Evolutionary conservation across 1,140 invertebrate genomes (phyloP).

Genomic region (Papilio machaon): DNA sequence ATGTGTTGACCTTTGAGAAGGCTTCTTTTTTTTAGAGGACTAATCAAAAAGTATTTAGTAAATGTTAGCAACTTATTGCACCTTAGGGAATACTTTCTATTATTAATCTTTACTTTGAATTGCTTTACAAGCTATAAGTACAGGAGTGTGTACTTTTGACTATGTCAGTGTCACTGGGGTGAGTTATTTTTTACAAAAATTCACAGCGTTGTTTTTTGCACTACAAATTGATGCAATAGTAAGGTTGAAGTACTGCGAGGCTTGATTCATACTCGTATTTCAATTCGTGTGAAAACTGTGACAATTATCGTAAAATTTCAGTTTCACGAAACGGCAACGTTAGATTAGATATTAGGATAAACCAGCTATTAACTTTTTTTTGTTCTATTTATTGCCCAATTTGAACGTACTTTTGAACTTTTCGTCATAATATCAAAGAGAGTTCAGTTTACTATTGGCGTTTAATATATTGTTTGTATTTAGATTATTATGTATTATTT

Average conservation of each 20-base stretch:
- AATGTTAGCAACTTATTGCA: too few species aligned
- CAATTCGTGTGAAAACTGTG: conserved; percentile 17
- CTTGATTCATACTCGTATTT: conserved; percentile 28
- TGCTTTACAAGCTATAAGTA: too few species aligned
- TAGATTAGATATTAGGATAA: too few species aligned
- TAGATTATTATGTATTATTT: too few species aligned
- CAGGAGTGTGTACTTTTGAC: too few species aligned
- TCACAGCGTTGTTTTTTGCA: background rate
- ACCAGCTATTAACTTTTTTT: background rate
- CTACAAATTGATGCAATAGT: background rate
- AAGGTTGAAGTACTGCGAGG: conserved; percentile 1
- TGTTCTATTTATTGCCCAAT: background rate
- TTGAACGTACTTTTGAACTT: background rate
- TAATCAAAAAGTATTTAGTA: too few species aligned
- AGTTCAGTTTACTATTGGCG: background rate
- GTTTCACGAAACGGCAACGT: background rate
- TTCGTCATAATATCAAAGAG: background rate
- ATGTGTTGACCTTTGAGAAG: too few species aligned
- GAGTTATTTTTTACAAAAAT: background rate
- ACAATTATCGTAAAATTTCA: background rate
- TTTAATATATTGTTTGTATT: too few species aligned
- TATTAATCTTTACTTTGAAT: too few species aligned
- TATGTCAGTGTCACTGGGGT: background rate
- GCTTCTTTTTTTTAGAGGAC: too few species aligned
- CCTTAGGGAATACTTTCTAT: too few species aligned